Base-by-base conservation (phyloP, 2,888 invertebrate genomes). In the Diaperis boleti region DNA sequence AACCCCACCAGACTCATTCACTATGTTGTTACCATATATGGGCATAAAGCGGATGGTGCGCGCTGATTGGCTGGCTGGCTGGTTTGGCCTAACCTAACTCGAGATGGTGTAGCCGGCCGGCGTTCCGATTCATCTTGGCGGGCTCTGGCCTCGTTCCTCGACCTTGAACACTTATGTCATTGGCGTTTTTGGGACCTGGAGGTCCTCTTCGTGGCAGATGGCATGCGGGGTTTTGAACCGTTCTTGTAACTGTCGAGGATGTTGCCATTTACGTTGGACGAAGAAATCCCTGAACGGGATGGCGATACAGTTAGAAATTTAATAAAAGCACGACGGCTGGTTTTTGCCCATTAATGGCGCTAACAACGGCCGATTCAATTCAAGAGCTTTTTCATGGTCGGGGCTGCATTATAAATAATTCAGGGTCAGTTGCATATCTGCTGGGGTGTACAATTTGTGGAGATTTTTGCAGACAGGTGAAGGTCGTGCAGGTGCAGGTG, bases 21-120 rank as follows among this genome's bases (percentile, higher is more conserved):
- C 85, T 85, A 78, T 86, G 33, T 33, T 85, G 85, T 88, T 87
- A 88, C 91, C 91, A 88, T 90, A 90, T 90, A 90, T 89, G 90
- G 91, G 87, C 89, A 90, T 89, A 87, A 86, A 88, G 87, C 86
- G 86, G 86, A 86, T 84, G 79, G 82, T 78, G 85, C 76, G 73
- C 79, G 82, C 81, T 83, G 85, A 91, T 91, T 91, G 91, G 90
- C 83, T 77, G 83, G 90, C 83, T 77, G 83, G 29, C 22, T 6
- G 33, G 13, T 62, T 64, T 50, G 59, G 65, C 65, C 65, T 67
- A 68, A 67, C 69, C 65, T 66, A 68, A 68, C 68, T 50, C 56
- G 62, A 63, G 52, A 63, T 59, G 29, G 49, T 62, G 63, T 65
- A 68, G 71, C 73, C 74, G 74, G 76, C 74, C 76, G 77, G 72